A percentile compares a stretch with the other conserved stretches of the same genome.
Conservation (phyloP, 2,113 vertebrate genomes). For the Pogona vitticeps region DNA sequence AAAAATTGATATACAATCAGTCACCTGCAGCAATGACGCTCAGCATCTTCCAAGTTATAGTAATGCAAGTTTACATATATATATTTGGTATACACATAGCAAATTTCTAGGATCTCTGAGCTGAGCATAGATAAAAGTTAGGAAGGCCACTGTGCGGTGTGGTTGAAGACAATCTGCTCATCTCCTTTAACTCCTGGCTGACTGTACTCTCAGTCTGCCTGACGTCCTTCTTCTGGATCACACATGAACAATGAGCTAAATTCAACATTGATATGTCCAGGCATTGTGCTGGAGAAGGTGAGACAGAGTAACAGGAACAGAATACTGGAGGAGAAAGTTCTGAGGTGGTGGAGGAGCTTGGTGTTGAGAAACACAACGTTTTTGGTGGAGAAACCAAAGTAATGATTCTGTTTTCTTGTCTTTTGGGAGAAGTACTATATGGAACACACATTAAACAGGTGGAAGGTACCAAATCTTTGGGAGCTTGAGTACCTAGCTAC, state of each 20-base stretch:
- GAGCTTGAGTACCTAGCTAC: too few species aligned
- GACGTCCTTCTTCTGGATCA: neutral
- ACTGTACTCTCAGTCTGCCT: too few species aligned
- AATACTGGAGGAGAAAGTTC: neutral
- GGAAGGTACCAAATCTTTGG: too few species aligned
- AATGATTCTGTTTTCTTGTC: too few species aligned
- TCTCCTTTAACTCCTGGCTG: neutral
- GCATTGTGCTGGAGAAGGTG: neutral
- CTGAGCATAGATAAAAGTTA: neutral
- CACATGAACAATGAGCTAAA: neutral
- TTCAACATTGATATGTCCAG: too few species aligned
- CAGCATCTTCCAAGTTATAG: neutral
- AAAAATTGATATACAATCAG: neutral
- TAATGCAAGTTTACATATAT: neutral
- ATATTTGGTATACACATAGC: rapidly evolving
- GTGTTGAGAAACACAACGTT: too few species aligned
- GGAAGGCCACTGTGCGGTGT: neutral
- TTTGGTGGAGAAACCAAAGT: too few species aligned
- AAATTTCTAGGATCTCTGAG: neutral
- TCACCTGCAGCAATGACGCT: neutral
- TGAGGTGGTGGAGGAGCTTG: neutral
- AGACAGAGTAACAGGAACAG: neutral
- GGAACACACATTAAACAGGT: neutral
- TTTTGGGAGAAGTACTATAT: too few species aligned
- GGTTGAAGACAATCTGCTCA: neutral